Evolutionary conservation across 2,888 invertebrate genomes (phyloP).

Genomic region (Drosophila testacea): DNA sequence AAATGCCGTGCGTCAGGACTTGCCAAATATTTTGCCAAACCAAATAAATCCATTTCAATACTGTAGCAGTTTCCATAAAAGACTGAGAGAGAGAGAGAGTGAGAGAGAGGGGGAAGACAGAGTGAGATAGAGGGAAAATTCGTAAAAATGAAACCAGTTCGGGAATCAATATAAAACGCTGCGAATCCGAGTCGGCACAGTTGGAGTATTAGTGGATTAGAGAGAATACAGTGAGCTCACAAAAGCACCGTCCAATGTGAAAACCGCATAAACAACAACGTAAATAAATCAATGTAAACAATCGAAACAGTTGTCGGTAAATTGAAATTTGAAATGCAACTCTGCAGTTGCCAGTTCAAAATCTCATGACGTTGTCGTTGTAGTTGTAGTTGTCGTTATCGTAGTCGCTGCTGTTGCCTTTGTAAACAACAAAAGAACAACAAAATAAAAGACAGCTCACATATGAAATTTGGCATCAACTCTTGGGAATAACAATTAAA

Average conservation of each 20-base stretch:
- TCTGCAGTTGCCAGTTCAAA: conserved; percentile 39
- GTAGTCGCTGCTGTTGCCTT: conserved; percentile 16
- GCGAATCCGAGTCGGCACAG: conserved; percentile 59
- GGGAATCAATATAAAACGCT: conserved; percentile 51
- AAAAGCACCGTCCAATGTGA: conserved; percentile 44
- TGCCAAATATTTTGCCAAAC: conserved; percentile 75
- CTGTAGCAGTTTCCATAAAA: conserved; percentile 17
- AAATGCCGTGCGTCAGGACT: conserved; percentile 70
- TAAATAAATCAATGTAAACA: conserved; percentile 81
- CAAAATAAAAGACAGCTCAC: conserved; percentile 25
- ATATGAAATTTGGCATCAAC: conserved; percentile 32
- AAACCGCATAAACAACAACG: conserved; percentile 79
- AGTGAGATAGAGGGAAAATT: background rate
- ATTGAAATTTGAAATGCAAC: conserved; percentile 80
- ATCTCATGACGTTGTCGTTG: conserved; percentile 19
- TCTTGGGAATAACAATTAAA: conserved; percentile 16
- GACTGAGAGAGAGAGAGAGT: background rate
- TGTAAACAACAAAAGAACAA: conserved; percentile 26
- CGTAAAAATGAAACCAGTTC: background rate
- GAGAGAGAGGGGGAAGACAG: background rate
- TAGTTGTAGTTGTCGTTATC: conserved; percentile 8
- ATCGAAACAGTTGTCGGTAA: conserved; percentile 82
- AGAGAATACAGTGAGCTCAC: conserved; percentile 31
- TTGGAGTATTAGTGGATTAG: conserved; percentile 73
- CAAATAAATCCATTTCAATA: conserved; percentile 78